These are phyloP conservation scores for Amphimedon queenslandica DNA, from an alignment of 37 sponge, comb jelly and placozoan genomes.

Conservation along the genomic window DNA sequence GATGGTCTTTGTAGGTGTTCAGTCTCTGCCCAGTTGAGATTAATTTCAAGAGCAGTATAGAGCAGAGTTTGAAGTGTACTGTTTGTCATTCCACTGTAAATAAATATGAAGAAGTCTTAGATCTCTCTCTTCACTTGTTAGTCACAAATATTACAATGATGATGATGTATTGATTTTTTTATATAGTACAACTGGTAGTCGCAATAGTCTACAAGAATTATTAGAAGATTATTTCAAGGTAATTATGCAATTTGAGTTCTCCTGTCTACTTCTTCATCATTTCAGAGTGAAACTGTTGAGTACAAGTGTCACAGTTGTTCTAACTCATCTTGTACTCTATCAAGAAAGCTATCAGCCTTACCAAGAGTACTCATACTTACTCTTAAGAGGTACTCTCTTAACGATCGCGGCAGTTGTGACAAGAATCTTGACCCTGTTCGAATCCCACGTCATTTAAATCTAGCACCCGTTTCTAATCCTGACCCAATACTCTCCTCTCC, in stretches of 20 bases:
- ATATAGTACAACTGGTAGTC: not conserved
- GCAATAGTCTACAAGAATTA: conserved; percentile 45
- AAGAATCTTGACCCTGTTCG: conserved; percentile 50
- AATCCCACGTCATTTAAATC: conserved; percentile 24
- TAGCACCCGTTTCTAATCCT: not conserved
- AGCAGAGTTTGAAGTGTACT: conserved; percentile 55
- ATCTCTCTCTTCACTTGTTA: conserved; percentile 44
- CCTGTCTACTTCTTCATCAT: not conserved
- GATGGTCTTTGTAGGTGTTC: no score
- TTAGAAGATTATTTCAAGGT: conserved; percentile 43
- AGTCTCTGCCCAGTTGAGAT: conserved; percentile 62
- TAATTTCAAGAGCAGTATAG: conserved; percentile 59
- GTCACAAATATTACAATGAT: conserved; percentile 3
- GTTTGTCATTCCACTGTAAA: conserved; percentile 26
- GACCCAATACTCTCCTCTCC: not conserved
- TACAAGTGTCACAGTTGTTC: conserved; percentile 45
- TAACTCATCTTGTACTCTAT: conserved; percentile 19
- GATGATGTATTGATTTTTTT: not conserved
- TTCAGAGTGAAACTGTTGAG: conserved; percentile 54
- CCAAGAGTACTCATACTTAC: conserved; percentile 57
- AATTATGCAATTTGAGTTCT: not conserved
- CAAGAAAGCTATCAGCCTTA: conserved; percentile 28
- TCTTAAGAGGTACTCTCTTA: conserved; percentile 58
- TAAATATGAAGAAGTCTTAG: conserved; percentile 26
- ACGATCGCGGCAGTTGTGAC: not conserved